phyloP scores from a whole-genome alignment of 2,113 vertebrate species.

The Cebidichthys violaceus region DNA sequence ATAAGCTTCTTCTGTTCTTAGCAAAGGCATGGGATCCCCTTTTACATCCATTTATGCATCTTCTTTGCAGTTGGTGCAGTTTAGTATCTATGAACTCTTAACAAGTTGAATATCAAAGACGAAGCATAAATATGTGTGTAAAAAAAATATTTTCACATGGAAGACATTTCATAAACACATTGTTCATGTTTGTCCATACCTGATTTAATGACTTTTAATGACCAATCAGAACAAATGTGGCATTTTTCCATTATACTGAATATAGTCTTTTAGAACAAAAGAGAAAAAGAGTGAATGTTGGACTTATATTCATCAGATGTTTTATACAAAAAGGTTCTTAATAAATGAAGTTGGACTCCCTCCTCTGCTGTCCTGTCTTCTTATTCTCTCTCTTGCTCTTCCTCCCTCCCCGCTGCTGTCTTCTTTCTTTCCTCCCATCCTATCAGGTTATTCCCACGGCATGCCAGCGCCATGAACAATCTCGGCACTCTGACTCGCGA shows the following conservation, averaged over 20 bases:
- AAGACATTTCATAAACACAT: not conserved
- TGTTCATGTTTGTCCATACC: not conserved
- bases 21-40: no score
- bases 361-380: not conserved
- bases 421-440: not conserved
- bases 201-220: not conserved
- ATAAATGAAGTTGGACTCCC: no score
- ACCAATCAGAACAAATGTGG: not conserved
- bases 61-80: no score
- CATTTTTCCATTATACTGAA: no score
- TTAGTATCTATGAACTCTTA: no score
- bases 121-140: no score
- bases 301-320: not conserved
- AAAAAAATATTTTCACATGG: no score
- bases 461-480: constrained; percentile 97
- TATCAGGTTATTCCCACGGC: constrained; percentile 91
- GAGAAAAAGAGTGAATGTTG: no score
- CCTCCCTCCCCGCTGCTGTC: not conserved
- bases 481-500: constrained; percentile 92
- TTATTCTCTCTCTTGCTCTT: not conserved
- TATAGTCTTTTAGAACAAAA: not conserved
- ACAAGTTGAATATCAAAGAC: no score
- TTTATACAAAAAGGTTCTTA: not conserved
- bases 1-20: no score
- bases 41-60: no score